Percentiles rank a stretch among this genome's conserved stretches.
These are phyloP conservation scores for Thomomys bottae DNA, from an alignment of 2,113 vertebrate genomes.

Conservation along the genomic window DNA sequence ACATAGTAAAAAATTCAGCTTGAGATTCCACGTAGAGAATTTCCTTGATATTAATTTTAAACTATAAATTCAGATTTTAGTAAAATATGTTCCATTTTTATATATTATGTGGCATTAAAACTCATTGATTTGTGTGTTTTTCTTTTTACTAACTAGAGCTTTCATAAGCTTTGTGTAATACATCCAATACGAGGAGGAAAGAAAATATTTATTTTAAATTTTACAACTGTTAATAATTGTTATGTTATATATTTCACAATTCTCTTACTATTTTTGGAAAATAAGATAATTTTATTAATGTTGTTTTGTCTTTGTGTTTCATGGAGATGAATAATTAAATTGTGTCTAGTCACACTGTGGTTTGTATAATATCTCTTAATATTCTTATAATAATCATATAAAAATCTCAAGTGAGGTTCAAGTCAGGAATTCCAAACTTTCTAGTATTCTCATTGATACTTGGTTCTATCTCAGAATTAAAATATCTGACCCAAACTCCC, in stretches of 20 bases:
- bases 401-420: background rate
- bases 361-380: conserved; percentile 17
- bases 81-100: background rate
- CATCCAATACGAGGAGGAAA: background rate
- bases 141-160: conserved; percentile 19
- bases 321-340: conserved; percentile 16
- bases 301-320: conserved; percentile 21
- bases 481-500: conserved; percentile 44
- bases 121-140: conserved; percentile 58
- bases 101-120: conserved; percentile 41
- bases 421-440: conserved; percentile 48
- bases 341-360: background rate
- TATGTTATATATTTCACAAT: conserved; percentile 34
- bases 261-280: background rate
- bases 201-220: conserved; percentile 17
- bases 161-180: background rate
- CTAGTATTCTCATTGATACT: background rate
- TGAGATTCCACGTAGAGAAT: background rate
- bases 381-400: conserved; percentile 2
- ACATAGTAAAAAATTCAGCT: conserved; percentile 50
- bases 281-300: background rate
- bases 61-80: conserved; percentile 33
- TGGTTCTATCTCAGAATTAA: conserved; percentile 23
- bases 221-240: background rate
- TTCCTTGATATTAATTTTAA: background rate